These are phyloP conservation scores for Neodiprion lecontei DNA, from an alignment of 1,140 invertebrate species.

Conservation along the genomic window DNA sequence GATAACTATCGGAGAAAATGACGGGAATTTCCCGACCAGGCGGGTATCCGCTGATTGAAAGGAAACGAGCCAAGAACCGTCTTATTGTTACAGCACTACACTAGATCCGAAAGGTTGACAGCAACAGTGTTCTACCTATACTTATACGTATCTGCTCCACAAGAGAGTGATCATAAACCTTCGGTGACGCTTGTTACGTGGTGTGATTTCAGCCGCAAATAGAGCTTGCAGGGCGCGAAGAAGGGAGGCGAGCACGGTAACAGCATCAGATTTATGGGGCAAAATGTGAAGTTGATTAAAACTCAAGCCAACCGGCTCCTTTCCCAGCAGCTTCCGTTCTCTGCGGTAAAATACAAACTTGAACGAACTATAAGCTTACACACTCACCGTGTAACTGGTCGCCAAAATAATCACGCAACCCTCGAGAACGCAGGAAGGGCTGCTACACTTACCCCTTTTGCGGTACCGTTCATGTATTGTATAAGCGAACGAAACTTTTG, in stretches of 20 bases:
- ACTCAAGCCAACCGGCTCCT: constrained; percentile 16
- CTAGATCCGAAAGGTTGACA: too few relatives aligned
- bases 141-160: too few relatives aligned
- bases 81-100: too few relatives aligned
- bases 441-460: background rate
- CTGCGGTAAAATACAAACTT: constrained; percentile 18
- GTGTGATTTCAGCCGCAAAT: background rate
- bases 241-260: background rate
- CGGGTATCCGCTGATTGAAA: too few relatives aligned
- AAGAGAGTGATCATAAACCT: background rate
- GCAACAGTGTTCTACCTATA: background rate
- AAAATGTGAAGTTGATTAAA: constrained; percentile 47
- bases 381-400: background rate
- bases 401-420: constrained; percentile 23
- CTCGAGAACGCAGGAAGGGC: background rate
- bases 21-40: too few relatives aligned
- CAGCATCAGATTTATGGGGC: constrained; percentile 39
- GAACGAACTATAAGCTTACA: constrained; percentile 14
- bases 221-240: background rate
- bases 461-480: constrained; percentile 17
- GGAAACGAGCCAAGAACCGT: too few relatives aligned
- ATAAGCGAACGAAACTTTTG: constrained; percentile 37
- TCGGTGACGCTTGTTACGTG: background rate
- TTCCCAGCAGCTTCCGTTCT: background rate
- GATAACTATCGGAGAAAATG: background rate